Conservation (phyloP, 2,113 vertebrate genomes). For the Verasper variegatus region DNA sequence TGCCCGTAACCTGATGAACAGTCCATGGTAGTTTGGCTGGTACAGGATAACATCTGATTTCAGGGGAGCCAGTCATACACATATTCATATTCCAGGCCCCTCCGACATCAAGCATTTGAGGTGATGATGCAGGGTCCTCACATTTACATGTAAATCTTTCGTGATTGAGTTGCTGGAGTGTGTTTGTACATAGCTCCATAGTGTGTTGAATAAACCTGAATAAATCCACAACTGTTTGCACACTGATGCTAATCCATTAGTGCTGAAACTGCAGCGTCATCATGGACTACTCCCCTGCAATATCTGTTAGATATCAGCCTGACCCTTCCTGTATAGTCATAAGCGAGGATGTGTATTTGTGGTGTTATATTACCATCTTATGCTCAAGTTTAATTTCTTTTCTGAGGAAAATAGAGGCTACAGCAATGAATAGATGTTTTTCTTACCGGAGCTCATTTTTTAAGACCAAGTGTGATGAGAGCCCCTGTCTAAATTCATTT, state of each 20-base stretch:
- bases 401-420: neutral
- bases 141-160: neutral
- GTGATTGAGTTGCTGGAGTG: neutral
- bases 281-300: slow-evolving; percentile 50
- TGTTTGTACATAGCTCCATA: neutral
- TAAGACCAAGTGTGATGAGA: neutral
- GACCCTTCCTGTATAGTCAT: slow-evolving; percentile 9
- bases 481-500: neutral
- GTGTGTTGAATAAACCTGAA: slow-evolving; percentile 17
- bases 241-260: slow-evolving; percentile 58
- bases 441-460: neutral
- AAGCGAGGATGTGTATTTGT: neutral
- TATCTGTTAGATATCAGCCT: slow-evolving; percentile 36
- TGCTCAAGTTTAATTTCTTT: neutral
- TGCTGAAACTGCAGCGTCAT: slow-evolving; percentile 61
- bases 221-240: slow-evolving; percentile 21
- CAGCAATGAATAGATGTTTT: neutral
- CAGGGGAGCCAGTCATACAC: neutral
- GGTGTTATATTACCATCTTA: slow-evolving; percentile 1
- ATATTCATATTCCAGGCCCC: neutral
- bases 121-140: neutral
- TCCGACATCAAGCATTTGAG: neutral
- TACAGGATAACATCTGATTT: neutral
- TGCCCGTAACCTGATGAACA: neutral
- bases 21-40: neutral